These are phyloP conservation scores for Bagarius yarrelli DNA, from an alignment of 2,113 vertebrate species.

Conservation along the genomic window DNA sequence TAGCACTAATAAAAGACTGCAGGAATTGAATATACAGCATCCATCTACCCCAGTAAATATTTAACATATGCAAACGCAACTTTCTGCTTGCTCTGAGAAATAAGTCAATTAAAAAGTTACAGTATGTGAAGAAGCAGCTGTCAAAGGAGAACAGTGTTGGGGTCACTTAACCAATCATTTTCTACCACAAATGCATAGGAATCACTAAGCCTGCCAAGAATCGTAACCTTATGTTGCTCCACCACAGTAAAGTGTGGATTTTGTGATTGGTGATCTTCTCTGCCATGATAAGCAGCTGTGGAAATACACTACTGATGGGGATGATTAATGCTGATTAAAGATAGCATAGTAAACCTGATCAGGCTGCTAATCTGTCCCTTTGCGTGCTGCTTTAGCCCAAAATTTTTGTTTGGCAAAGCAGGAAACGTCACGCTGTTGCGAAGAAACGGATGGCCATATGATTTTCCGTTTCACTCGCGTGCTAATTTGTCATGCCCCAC, in stretches of 20 bases:
- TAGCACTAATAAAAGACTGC: neutral
- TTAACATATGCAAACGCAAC: neutral
- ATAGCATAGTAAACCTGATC: conserved; percentile 24
- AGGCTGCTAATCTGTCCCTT: conserved; percentile 54
- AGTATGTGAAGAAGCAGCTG: neutral
- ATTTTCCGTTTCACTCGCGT: conserved; percentile 62
- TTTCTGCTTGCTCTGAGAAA: neutral
- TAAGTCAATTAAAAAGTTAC: neutral
- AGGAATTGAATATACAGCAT: neutral
- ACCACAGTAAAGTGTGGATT: neutral
- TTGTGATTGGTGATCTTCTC: too few species aligned
- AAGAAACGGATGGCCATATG: conserved; percentile 66
- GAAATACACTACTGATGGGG: neutral
- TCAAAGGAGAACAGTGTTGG: neutral
- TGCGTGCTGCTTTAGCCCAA: conserved; percentile 54
- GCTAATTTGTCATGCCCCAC: conserved; percentile 73
- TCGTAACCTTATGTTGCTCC: neutral
- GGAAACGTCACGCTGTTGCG: conserved; percentile 68
- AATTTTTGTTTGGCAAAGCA: conserved; percentile 60
- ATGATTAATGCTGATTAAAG: neutral
- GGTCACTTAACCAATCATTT: neutral
- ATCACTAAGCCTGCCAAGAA: neutral
- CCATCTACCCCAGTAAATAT: neutral
- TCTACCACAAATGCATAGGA: neutral
- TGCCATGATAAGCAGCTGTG: neutral